Evolutionary conservation across 2,113 vertebrate species (phyloP).

Genomic region (Phoenicopterus ruber): DNA sequence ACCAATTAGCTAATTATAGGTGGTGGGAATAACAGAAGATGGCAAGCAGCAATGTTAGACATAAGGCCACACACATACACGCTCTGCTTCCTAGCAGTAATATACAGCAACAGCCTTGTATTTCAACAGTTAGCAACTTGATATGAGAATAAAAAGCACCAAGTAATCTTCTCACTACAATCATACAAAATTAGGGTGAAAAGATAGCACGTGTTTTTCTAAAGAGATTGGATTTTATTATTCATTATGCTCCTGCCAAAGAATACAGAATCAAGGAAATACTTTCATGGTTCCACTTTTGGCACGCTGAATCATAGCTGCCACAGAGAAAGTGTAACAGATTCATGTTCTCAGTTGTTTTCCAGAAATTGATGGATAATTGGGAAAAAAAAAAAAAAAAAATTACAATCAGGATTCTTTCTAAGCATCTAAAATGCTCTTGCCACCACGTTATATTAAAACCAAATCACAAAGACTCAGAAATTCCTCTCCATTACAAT

Average conservation of each 20-base stretch:
- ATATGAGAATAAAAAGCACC: background rate
- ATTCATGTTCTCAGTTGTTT: background rate
- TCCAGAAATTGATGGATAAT: background rate
- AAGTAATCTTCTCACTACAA: conserved; percentile 17
- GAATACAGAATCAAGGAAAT: conserved; percentile 46
- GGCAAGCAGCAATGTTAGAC: background rate
- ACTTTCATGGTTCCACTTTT: background rate
- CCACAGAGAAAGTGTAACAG: background rate
- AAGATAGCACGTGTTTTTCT: conserved; percentile 17
- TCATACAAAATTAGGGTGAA: background rate
- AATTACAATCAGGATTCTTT: background rate
- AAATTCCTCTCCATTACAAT: background rate
- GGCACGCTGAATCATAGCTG: background rate
- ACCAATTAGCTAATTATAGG: background rate
- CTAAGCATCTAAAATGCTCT: background rate
- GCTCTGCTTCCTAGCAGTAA: background rate
- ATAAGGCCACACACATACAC: background rate
- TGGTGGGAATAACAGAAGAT: background rate
- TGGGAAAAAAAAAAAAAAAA: background rate
- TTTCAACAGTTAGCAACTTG: conserved; percentile 2
- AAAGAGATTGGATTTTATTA: conserved; percentile 20
- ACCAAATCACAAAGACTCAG: background rate
- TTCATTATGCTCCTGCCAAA: conserved; percentile 35
- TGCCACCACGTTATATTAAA: background rate
- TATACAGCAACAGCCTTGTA: background rate